Evolutionary conservation across 1,140 invertebrate genomes (phyloP).

Genomic region (Drosophila simulans): DNA sequence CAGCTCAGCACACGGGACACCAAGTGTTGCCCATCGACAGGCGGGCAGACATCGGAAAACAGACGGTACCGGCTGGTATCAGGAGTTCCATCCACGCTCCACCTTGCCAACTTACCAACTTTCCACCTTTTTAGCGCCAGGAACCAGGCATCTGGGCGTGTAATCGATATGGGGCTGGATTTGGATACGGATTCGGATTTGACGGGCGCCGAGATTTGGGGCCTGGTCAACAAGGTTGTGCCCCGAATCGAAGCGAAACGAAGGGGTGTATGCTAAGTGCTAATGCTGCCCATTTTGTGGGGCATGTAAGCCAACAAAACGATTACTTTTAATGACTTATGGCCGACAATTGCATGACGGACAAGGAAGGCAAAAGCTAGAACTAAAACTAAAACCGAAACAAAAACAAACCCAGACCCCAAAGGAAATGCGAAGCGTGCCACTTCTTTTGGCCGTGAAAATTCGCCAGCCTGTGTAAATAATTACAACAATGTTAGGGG

Average conservation of each 20-base stretch:
- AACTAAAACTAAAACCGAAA: conserved; percentile 1
- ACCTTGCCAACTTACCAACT: neutral
- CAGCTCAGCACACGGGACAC: conserved; percentile 19
- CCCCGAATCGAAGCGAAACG: conserved; percentile 24
- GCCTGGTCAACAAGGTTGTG: conserved; percentile 69
- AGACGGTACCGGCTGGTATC: conserved; percentile 42
- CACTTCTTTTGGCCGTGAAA: conserved; percentile 66
- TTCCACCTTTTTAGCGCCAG: neutral
- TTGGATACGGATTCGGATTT: conserved; percentile 23
- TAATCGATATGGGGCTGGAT: conserved; percentile 43
- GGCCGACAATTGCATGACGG: conserved; percentile 75
- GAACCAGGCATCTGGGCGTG: conserved; percentile 22
- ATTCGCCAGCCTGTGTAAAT: conserved; percentile 51
- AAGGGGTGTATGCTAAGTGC: conserved; percentile 58
- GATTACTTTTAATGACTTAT: conserved; percentile 83
- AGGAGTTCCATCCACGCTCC: conserved; percentile 15
- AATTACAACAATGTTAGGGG: conserved; percentile 45
- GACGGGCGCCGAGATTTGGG: conserved; percentile 25
- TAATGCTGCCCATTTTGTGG: conserved; percentile 75
- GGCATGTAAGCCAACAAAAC: conserved; percentile 79
- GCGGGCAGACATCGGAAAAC: conserved; percentile 12
- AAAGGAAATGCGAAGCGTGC: conserved; percentile 49
- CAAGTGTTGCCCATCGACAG: conserved; percentile 51
- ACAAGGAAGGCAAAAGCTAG: neutral
- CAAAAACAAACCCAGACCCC: conserved; percentile 12